These are phyloP conservation scores for Drosophila pseudotalamancana DNA, from an alignment of 2,888 invertebrate species.

Conservation along the genomic window DNA sequence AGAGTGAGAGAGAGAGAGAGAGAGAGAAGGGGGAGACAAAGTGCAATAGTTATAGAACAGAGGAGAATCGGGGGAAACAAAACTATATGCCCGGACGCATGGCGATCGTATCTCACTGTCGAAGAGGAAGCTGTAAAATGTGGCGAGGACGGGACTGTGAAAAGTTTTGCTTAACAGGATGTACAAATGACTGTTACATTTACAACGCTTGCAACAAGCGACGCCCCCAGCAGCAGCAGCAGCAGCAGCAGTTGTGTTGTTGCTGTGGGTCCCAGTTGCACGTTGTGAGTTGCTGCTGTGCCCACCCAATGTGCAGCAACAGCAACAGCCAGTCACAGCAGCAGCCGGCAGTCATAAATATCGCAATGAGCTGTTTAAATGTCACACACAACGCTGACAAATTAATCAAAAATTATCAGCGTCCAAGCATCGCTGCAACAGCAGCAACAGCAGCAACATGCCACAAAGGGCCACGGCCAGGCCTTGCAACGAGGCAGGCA, in stretches of 20 bases:
- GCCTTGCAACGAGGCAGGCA: constrained; percentile 31
- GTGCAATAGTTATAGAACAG: constrained; percentile 6
- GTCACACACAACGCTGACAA: constrained; percentile 79
- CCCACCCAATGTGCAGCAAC: constrained; percentile 72
- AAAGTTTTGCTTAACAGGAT: constrained; percentile 76
- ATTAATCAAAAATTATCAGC: constrained; percentile 79
- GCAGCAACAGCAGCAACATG: constrained; percentile 43
- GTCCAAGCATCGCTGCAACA: constrained; percentile 62
- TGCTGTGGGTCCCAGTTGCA: constrained; percentile 17
- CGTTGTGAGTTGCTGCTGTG: constrained; percentile 41
- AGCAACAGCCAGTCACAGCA: constrained; percentile 42
- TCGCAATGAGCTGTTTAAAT: constrained; percentile 80
- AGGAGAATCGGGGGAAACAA: background rate
- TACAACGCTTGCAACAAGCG: constrained; percentile 62
- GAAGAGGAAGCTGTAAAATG: constrained; percentile 67
- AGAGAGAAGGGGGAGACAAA: constrained; percentile 21
- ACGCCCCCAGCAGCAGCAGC: constrained; percentile 48
- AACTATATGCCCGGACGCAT: constrained; percentile 30
- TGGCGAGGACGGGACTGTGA: constrained; percentile 47
- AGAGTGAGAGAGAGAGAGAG: constrained; percentile 21
- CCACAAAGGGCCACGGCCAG: constrained; percentile 46
- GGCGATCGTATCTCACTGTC: constrained; percentile 56
- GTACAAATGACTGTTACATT: constrained; percentile 73
- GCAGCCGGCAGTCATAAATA: constrained; percentile 72
- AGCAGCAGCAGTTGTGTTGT: constrained; percentile 13